Evolutionary conservation across 2,113 vertebrate species (phyloP), one percentile per base, ranked within the genome.

Genomic region (Pampusana beccarii): DNA sequence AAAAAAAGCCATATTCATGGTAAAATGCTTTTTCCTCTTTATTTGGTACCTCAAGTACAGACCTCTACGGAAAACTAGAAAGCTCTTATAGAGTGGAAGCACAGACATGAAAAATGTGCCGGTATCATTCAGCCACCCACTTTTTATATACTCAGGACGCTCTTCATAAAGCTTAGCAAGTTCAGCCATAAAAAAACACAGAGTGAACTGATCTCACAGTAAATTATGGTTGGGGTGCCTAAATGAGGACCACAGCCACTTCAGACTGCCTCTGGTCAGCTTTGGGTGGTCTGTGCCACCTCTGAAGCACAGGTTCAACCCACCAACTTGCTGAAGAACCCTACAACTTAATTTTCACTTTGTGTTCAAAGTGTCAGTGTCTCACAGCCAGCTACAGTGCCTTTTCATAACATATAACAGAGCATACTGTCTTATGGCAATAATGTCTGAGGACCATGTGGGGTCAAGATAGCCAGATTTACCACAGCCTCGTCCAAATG

Each of bases 371-470:
- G 16, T 16, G 8, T 24, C 38, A 26, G 11, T 60, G 16, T 66
- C 31, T 26, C 83, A 67, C 53, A 64, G 42, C 2, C 28, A 67
- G n/a, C 3, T 67, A 24, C 31, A 60, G 42, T 33, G 48, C 11
- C 51, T 60, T 80, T 80, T 15, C 44, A 54, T 0, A 50, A 57
- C 57, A 34, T 26, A 2, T 15, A 50, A 48, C 17, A 67, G 42
- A 74, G 54, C 8, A 51, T 31, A 28, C 40, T 42, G 33, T 34
- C 16, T 62, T 4, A 0, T 24, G 54, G 50, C 57, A 42, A 33
- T 28, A 28, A 75, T 3, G 13, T 71, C 67, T 71, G 51, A 83
- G n/a, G 36, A 56, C 44, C 29, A 5, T 0, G 0, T 2, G 69
- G 50, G 25, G 12, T 36, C 54, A 81, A 61, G 54, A 64, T 28